Base-by-base conservation (phyloP, 1,140 invertebrate species). In the Leptoteleia sp. region DNA sequence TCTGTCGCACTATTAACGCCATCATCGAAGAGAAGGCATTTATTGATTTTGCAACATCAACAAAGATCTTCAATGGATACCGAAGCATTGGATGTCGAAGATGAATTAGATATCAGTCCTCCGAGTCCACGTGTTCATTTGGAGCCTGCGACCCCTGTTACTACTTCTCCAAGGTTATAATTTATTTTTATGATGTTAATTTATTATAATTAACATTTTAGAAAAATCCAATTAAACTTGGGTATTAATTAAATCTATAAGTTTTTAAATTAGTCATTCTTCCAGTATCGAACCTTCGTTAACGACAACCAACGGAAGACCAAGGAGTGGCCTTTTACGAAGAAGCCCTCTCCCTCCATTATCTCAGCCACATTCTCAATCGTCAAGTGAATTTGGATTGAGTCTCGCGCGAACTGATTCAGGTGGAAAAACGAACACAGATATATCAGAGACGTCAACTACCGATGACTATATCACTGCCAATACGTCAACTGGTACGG, bases 381-480 rank as follows among this genome's bases (percentile, higher is more conserved):
- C 88, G 19, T 89, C 89, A 12, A 89, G 86, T 55, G 89, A 90
- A 50, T 87, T 89, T 33, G 87, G 83, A 7, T 62, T 90, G 40
- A 90, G 89, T 61, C 79, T 92, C 7, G 90, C 91, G 1, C 83
- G 93, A 72, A 93, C 93, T 1, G 94, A 95, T 88, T 94, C 93
- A 9, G 93, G 93, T 43, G 92, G 93, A 52, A 93, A 91, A 84
- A 92, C 93, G 1, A 94, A 94, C 83, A 94, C 92, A 3, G 94
- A 96, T 85, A 91, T 95, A 13, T 96, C 94, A 5, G 95, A 96
- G 89, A 96, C 95, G 55, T 95, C 94, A 12, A 95, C 94, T 16
- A 96, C 95, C 16, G 95, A 96, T 83, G 95, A 96, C 84, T 97
- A 96, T 86, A 93, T 95, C 67, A 96, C 96, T 82, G 95, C 95